Conservation (phyloP, 2,797 vertebrate genomes). For the Chiloscyllium punctatum region DNA sequence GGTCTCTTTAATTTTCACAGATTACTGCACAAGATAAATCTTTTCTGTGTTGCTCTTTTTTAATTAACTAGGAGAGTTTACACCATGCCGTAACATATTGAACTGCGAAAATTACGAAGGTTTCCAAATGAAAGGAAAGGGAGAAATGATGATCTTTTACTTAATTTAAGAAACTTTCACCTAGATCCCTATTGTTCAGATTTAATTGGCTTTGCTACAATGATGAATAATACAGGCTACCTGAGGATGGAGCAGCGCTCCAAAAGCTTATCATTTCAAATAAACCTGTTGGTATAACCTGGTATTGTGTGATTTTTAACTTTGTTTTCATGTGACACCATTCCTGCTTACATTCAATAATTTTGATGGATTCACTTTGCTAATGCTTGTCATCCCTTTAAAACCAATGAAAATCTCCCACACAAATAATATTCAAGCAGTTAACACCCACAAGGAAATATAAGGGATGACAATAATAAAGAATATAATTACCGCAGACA, state of each 20-base stretch:
- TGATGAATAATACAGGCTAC: not conserved
- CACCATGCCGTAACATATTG: no score
- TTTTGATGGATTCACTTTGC: not conserved
- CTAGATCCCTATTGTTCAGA: not conserved
- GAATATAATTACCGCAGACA: not conserved
- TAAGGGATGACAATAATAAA: not conserved
- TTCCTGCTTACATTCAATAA: not conserved
- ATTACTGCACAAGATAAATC: no score
- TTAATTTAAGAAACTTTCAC: not conserved
- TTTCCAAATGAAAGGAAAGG: not conserved
- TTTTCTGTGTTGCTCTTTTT: no score
- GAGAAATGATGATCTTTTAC: not conserved
- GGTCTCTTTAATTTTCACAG: no score
- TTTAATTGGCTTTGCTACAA: not conserved
- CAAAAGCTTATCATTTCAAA: no score
- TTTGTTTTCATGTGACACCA: not conserved
- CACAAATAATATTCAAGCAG: not conserved
- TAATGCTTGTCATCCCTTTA: not conserved
- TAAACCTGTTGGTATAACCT: no score
- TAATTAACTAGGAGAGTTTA: no score
- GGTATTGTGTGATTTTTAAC: no score
- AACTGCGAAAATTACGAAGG: no score
- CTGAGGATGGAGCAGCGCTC: no score
- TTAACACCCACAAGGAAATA: not conserved
- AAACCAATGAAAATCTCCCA: not conserved